phyloP scores from a whole-genome alignment of 2,888 invertebrate species.

The Hyles lineata region DNA sequence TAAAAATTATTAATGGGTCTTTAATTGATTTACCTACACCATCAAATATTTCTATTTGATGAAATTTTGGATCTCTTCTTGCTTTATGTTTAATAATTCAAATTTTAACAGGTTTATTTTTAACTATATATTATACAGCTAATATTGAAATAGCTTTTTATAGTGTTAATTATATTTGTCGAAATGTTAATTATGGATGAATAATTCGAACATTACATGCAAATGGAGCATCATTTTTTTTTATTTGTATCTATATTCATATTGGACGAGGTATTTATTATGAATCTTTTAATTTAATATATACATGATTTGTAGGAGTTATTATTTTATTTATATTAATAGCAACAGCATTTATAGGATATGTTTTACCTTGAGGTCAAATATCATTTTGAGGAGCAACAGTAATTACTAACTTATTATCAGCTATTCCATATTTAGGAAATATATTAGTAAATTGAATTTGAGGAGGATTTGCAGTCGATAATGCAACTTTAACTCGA shows the following conservation, averaged over 20 bases:
- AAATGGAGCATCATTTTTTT: slow-evolving; percentile 90
- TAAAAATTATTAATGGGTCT: slow-evolving; percentile 85
- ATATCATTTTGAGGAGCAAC: slow-evolving; percentile 93
- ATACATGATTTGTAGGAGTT: slow-evolving; percentile 87
- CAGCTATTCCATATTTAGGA: slow-evolving; percentile 89
- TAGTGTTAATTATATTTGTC: slow-evolving; percentile 88
- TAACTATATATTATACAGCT: slow-evolving; percentile 88
- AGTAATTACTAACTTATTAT: slow-evolving; percentile 91
- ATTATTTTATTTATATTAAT: slow-evolving; percentile 88
- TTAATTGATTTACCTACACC: slow-evolving; percentile 86
- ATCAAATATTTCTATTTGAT: slow-evolving; percentile 86
- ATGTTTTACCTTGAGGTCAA: slow-evolving; percentile 92
- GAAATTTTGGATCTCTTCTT: slow-evolving; percentile 89
- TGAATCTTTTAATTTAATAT: slow-evolving; percentile 78
- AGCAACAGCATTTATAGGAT: slow-evolving; percentile 91
- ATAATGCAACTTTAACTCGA: slow-evolving; percentile 90
- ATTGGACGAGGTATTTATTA: slow-evolving; percentile 86
- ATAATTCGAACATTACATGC: slow-evolving; percentile 87
- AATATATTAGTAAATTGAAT: slow-evolving; percentile 87
- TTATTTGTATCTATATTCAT: slow-evolving; percentile 88
- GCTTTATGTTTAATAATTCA: slow-evolving; percentile 87
- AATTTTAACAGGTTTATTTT: slow-evolving; percentile 88
- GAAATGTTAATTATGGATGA: slow-evolving; percentile 89
- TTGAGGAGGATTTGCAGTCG: slow-evolving; percentile 91
- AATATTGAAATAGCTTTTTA: slow-evolving; percentile 87